Base-by-base conservation (phyloP, 2,888 invertebrate genomes). In the Tipula unca region DNA sequence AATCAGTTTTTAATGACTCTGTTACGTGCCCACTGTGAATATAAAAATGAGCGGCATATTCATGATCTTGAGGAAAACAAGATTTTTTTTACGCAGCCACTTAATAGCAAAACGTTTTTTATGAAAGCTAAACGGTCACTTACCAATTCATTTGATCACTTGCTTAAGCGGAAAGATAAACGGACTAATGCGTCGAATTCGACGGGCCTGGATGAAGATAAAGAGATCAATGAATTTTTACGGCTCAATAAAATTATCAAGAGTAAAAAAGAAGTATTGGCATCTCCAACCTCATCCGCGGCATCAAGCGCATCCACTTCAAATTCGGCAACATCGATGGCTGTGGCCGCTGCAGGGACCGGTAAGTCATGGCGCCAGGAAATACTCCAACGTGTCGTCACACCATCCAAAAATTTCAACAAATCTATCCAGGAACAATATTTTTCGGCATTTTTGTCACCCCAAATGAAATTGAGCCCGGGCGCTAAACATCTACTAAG, bases 1-100 rank as follows among this genome's bases (percentile, higher is more conserved):
- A 97, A 97, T 90, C 96, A 98, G 88, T 95, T 98, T 89, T 92
- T 98, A 85, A 97, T 99, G 96, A 96, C 96, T 94, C 90, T 97
- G 0, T 90, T 99, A 8, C 92, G 98, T 32, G 96, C 96, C 0
- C 96, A 98, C 89, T 98, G 97, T 89, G 98, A 98, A 89, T 94
- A 94, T 85, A 96, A 97, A 88, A 98, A 98, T 89, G 93, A 94
- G 14, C 92, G 96, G 39, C 98, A 98, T 89, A 94, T 96, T 0
- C 97, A 98, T 89, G 97, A 97, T 88, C 96, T 97, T 0, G 96
- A 96, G 0, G 97, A 97, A 89, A 96, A 96, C 89, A 94, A 96
- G 0, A 97, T 97, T 90, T 97, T 97, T 29, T 91, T 96, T 83
- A 96, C 96, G 91, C 96, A 97, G 88, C 96, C 96, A 89, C 91